Evolutionary conservation across 2,113 vertebrate species (phyloP).

Genomic region (Trinectes maculatus): DNA sequence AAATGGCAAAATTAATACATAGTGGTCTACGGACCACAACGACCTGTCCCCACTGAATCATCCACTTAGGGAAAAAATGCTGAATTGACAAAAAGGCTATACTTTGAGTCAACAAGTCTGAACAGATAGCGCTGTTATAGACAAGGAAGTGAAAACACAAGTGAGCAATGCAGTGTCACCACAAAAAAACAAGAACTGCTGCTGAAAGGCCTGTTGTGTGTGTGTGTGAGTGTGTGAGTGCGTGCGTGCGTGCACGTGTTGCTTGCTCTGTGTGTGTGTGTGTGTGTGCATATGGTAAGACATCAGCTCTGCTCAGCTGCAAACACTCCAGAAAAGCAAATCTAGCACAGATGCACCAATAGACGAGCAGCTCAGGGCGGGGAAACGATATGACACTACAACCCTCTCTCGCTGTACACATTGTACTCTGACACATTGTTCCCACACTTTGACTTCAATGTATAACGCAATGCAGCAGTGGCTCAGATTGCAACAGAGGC

Average conservation of each 20-base stretch:
- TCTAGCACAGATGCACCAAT: constrained; percentile 55
- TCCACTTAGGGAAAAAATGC: constrained; percentile 27
- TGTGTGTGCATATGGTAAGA: constrained; percentile 40
- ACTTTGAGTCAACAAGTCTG: constrained; percentile 49
- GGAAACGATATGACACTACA: constrained; percentile 23
- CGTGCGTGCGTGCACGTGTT: not conserved
- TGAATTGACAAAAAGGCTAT: constrained; percentile 38
- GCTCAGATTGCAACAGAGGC: constrained; percentile 33
- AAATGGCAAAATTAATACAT: constrained; percentile 19
- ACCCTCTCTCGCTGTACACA: constrained; percentile 35
- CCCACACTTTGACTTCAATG: constrained; percentile 36
- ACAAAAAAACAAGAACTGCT: constrained; percentile 65
- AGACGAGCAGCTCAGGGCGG: constrained; percentile 36
- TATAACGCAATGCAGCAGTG: constrained; percentile 38
- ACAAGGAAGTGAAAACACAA: constrained; percentile 70
- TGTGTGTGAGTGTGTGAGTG: constrained; percentile 12
- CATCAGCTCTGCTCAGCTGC: constrained; percentile 44
- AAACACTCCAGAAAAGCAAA: constrained; percentile 57
- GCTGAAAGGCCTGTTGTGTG: constrained; percentile 55
- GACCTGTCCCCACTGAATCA: constrained; percentile 25
- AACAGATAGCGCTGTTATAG: constrained; percentile 40
- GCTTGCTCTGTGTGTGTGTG: constrained; percentile 26
- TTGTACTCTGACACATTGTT: constrained; percentile 35
- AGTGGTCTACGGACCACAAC: not conserved
- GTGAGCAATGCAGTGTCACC: constrained; percentile 63